These are phyloP conservation scores for Bubo bubo DNA, from an alignment of 2,113 vertebrate genomes.

Conservation along the genomic window DNA sequence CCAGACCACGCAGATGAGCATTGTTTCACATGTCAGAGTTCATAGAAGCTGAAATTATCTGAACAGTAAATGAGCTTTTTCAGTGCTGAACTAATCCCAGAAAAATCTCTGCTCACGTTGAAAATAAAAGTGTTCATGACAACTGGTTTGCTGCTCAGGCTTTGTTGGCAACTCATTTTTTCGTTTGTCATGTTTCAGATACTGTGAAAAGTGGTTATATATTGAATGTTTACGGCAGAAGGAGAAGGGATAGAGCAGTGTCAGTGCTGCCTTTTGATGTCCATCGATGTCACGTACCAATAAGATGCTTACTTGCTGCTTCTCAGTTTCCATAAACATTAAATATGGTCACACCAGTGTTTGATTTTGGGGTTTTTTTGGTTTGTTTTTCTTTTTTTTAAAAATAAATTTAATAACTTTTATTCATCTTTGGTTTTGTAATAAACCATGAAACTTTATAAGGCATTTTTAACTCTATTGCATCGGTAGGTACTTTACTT, in stretches of 20 bases:
- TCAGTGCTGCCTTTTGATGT: background rate
- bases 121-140: background rate
- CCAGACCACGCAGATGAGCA: background rate
- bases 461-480: background rate
- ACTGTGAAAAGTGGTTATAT: background rate
- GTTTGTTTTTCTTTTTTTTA: background rate
- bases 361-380: background rate
- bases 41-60: constrained; percentile 30
- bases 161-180: background rate
- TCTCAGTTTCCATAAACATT: background rate
- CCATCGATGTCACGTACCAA: background rate
- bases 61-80: background rate
- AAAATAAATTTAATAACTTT: background rate
- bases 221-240: background rate
- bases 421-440: background rate
- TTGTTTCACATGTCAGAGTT: background rate
- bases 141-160: background rate
- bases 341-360: background rate
- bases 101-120: background rate
- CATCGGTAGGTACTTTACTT: background rate
- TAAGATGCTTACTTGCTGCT: background rate
- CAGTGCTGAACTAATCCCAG: background rate
- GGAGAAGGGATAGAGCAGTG: background rate
- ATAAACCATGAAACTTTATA: background rate
- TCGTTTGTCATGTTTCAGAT: background rate